These are phyloP conservation scores for Potorous gilbertii DNA, from an alignment of 2,797 vertebrate species.

Conservation along the genomic window DNA sequence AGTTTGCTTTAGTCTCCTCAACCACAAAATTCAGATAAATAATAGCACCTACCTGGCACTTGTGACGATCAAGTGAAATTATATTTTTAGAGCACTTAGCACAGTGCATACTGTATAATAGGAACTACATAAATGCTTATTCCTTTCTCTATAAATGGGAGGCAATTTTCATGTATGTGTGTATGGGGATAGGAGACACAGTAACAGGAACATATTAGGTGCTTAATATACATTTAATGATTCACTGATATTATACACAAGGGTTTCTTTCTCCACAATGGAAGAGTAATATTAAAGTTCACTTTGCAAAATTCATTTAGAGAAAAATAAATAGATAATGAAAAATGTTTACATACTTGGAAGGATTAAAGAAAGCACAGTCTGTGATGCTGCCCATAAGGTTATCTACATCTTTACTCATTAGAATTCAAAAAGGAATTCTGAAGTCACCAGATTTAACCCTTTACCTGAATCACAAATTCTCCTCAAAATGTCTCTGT, in stretches of 20 bases:
- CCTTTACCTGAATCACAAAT: background rate
- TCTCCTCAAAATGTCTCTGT: background rate
- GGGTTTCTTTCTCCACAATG: background rate
- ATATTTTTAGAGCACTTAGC: background rate
- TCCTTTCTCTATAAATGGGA: background rate
- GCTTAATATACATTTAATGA: background rate
- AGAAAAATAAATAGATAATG: background rate
- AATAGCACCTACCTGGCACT: background rate
- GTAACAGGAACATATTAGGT: background rate
- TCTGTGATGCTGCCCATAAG: background rate
- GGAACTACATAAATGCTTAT: background rate
- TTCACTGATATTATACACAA: no score
- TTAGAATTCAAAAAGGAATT: background rate
- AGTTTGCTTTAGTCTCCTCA: background rate
- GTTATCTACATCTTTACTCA: background rate
- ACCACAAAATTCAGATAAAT: background rate
- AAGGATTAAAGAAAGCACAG: background rate
- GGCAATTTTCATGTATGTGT: background rate
- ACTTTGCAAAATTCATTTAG: background rate
- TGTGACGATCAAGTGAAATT: background rate
- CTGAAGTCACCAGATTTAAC: no score
- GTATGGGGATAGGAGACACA: background rate
- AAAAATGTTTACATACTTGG: background rate
- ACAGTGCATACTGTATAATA: background rate
- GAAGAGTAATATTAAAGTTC: background rate